A percentile compares a stretch with the other conserved stretches of the same genome.
These are phyloP conservation scores for Scalopus aquaticus DNA, from an alignment of 2,113 vertebrate genomes.

Conservation along the genomic window DNA sequence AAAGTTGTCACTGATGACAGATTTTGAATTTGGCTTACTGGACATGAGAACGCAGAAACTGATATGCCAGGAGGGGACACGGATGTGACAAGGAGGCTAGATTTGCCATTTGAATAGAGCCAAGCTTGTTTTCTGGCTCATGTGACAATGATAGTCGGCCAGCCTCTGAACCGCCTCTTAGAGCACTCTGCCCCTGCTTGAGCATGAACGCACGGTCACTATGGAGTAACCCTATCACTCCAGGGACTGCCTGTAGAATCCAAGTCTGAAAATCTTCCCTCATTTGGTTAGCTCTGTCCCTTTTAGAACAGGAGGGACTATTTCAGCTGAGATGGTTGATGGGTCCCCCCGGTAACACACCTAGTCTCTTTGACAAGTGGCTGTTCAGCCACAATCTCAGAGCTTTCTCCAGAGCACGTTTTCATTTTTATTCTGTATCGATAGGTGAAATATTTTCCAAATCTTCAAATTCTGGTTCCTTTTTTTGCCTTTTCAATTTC, in stretches of 20 bases:
- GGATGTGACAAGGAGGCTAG: neutral
- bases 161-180: neutral
- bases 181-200: neutral
- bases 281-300: neutral
- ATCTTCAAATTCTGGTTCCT: neutral
- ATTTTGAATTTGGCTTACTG: neutral
- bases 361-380: neutral
- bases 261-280: neutral
- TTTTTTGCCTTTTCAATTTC: neutral
- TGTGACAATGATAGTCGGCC: neutral
- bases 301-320: neutral
- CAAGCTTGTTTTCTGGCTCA: neutral
- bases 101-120: neutral
- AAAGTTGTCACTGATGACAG: neutral
- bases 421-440: neutral
- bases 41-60: neutral
- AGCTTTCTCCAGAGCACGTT: neutral
- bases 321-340: constrained; percentile 7
- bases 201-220: neutral
- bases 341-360: too few species aligned
- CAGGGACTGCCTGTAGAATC: neutral
- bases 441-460: neutral
- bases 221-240: neutral
- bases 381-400: neutral
- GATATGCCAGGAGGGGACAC: neutral